Base-by-base conservation (phyloP, 2,888 invertebrate species). In the Danaus chrysippus region DNA sequence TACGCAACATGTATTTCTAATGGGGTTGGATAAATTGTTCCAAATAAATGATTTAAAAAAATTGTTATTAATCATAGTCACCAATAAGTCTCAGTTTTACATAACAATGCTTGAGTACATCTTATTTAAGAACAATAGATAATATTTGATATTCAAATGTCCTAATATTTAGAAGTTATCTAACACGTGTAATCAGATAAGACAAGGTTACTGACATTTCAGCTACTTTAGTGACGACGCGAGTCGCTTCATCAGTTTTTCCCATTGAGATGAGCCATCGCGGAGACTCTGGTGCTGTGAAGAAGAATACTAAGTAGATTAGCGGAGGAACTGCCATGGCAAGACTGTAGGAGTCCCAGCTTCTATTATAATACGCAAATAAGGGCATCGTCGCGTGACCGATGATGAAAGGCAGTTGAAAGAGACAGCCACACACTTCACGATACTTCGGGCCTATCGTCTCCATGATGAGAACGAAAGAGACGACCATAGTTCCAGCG, bases 401-500 rank as follows among this genome's bases (percentile, higher is more conserved):
- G 12, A 94, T 71, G 64, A 93, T 93, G 70, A 94, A 95, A 0
- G 94, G 94, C 61, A 95, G 85, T 71, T 95, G 95, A 76, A 93
- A 94, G 1, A 94, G 75, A 56, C 94, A 93, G 0, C 93, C 93
- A 10, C 93, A 71, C 3, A 87, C 68, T 66, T 92, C 93, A 6
- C 93, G 81, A 70, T 88, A 92, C 53, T 83, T 82, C 0, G 88
- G 82, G 0, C 94, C 94, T 8, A 93, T 87, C 0, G 93, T 84
- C 74, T 94, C 94, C 93, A 94, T 94, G 34, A 94, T 84, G 17
- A 94, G 86, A 1, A 94, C 94, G 71, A 94, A 94, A 68, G 94
- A 94, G 54, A 95, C 94, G 53, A 95, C 94, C 95, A 96, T 96
- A 9, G 95, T 95, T 42, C 96, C 96, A 9, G 96, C 95, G 0